Evolutionary conservation across 2,113 vertebrate genomes (phyloP), one percentile per base, ranked within the genome.

Genomic region (Corythaeola cristata): DNA sequence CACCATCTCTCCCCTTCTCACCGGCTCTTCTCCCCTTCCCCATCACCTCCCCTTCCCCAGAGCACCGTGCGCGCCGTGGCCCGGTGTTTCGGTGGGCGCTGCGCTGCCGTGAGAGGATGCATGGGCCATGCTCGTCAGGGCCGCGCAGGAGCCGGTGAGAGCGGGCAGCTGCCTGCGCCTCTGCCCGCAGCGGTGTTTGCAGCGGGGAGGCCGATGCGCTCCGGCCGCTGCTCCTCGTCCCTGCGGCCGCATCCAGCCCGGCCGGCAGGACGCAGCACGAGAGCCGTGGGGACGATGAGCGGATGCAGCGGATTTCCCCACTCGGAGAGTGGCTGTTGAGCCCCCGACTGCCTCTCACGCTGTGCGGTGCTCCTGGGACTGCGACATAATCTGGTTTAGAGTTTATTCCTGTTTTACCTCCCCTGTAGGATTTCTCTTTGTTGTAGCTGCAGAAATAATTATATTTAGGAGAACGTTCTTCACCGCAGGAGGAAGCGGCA

Each of bases 401-500:
- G 82, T 76, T 60, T 55, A 68, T 92, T 80, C 93, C 71, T 22
- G 26, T 22, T 56, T 76, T n/a, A 32, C 83, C 67, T 88, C 79
- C 96, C 89, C 86, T 71, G 1, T 23, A 68, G 86, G 89, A 72
- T 85, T 76, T 62, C 72, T 69, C 93, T 85, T 95, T 93, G 88
- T 93, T 92, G 86, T 83, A 75, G 79, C 91, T 95, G 86, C 83
- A 86, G 91, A 76, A 92, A 72, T 88, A 95, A 88, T 92, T 82
- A 8, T 67, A 21, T 90, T 95, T 83, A 53, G 83, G 35, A 64
- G 75, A 78, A 39, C 15, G 3, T 73, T 67, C 52, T 32, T 45
- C 79, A 11, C 58, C 0, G 2, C 30, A 3, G 86, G 79, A 88
- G 95, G 83, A 90, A 76, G 89, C 15, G 0, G 67, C 12, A 3